These are phyloP conservation scores for Denticeps clupeoides DNA, from an alignment of 2,797 vertebrate species.

Conservation along the genomic window DNA sequence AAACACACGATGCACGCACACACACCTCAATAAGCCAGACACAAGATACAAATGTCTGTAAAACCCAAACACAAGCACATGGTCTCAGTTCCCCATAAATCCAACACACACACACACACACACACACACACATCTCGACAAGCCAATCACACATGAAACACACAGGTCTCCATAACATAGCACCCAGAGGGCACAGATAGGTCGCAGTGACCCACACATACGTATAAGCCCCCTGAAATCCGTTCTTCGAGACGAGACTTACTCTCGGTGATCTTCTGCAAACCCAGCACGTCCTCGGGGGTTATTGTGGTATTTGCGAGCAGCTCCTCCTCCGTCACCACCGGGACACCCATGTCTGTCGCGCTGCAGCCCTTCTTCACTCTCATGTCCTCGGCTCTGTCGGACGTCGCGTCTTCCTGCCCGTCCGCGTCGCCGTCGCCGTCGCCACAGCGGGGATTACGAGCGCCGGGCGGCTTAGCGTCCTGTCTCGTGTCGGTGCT, in stretches of 20 bases:
- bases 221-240: too few species aligned
- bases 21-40: too few species aligned
- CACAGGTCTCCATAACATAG: too few species aligned
- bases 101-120: too few species aligned
- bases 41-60: too few species aligned
- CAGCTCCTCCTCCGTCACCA: conserved; percentile 70
- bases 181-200: too few species aligned
- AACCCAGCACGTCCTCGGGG: conserved; percentile 83
- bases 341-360: conserved; percentile 54
- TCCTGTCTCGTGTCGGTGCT: conserved; percentile 64
- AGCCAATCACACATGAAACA: too few species aligned
- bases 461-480: conserved; percentile 51
- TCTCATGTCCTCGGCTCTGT: conserved; percentile 66
- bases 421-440: conserved; percentile 32
- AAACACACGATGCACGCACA: too few species aligned
- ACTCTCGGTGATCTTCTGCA: conserved; percentile 92
- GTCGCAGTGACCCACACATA: too few species aligned
- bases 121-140: too few species aligned
- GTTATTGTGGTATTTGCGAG: conserved; percentile 58
- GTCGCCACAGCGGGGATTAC: conserved; percentile 46
- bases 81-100: too few species aligned
- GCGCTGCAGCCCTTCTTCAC: conserved; percentile 78
- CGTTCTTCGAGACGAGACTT: conserved; percentile 48
- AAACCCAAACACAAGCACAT: too few species aligned
- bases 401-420: conserved; percentile 32